phyloP scores from a whole-genome alignment of 2,888 invertebrate genomes.

The Cephalotes varians region DNA sequence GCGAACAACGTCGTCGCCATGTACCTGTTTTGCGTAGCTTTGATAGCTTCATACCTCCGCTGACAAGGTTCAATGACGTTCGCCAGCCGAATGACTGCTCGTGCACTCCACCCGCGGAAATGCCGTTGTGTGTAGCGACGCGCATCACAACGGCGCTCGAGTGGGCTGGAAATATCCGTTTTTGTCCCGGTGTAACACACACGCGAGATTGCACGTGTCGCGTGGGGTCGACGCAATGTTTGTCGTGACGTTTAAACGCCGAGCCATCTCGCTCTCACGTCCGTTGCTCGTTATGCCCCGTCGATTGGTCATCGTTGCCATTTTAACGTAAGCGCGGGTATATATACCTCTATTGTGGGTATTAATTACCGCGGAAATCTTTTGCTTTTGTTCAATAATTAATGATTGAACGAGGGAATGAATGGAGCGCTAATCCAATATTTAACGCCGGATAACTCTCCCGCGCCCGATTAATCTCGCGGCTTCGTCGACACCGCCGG shows the following conservation, averaged over 20 bases:
- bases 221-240: constrained; percentile 22
- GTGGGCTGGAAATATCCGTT: constrained; percentile 28
- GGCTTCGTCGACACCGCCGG: constrained; percentile 21
- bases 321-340: neutral
- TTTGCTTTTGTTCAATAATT: constrained; percentile 39
- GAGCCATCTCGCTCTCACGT: neutral
- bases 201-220: constrained; percentile 22
- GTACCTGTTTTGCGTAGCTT: constrained; percentile 63
- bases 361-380: constrained; percentile 41
- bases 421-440: constrained; percentile 43
- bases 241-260: constrained; percentile 6
- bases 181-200: constrained; percentile 8
- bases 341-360: neutral
- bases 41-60: constrained; percentile 49
- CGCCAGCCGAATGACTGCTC: constrained; percentile 50
- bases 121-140: constrained; percentile 29
- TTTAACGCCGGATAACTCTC: constrained; percentile 44
- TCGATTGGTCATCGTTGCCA: constrained; percentile 40
- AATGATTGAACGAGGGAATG: constrained; percentile 31
- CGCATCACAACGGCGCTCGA: constrained; percentile 3
- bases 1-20: constrained; percentile 28
- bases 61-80: constrained; percentile 60
- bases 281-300: constrained; percentile 12
- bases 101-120: constrained; percentile 7
- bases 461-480: constrained; percentile 37